A percentile compares a stretch with the other conserved stretches of the same genome.
Evolutionary conservation across 2,888 invertebrate genomes (phyloP).

Genomic region (Glaucopsyche alexis): DNA sequence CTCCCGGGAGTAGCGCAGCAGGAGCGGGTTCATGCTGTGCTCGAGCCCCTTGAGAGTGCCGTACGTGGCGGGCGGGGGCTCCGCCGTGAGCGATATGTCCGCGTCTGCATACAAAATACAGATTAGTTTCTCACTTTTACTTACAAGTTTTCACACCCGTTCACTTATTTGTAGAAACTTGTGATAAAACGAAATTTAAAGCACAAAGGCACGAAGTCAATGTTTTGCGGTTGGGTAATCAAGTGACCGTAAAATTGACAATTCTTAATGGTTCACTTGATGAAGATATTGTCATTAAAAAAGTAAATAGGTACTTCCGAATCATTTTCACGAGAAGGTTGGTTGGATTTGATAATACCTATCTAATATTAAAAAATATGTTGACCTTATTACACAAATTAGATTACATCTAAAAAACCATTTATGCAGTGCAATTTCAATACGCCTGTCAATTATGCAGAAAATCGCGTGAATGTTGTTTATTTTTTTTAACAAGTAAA

Average conservation of each 20-base stretch:
- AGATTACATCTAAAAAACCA: background rate
- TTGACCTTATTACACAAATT: background rate
- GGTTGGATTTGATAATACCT: background rate
- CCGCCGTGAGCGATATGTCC: constrained; percentile 77
- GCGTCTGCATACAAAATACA: constrained; percentile 50
- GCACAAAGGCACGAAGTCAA: background rate
- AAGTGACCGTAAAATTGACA: background rate
- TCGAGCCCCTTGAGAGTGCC: constrained; percentile 93
- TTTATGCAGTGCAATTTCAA: background rate
- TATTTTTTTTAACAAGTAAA: too few species aligned
- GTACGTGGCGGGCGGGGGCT: constrained; percentile 84
- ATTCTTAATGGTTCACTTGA: background rate
- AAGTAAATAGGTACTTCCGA: background rate
- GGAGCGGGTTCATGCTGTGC: constrained; percentile 94
- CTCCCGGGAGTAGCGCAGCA: constrained; percentile 94
- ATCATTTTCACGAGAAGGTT: background rate
- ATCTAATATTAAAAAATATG: background rate
- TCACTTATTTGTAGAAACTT: constrained; percentile 12
- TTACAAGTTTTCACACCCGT: background rate
- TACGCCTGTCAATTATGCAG: constrained; percentile 8
- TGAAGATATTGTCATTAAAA: background rate
- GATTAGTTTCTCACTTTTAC: constrained; percentile 11
- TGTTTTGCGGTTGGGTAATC: background rate
- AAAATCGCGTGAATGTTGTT: background rate
- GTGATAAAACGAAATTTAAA: background rate